Percentiles rank a stretch among this genome's conserved stretches.
These are phyloP conservation scores for Ophthalmolycus amberensis DNA, from an alignment of 2,113 vertebrate species.

Conservation along the genomic window DNA sequence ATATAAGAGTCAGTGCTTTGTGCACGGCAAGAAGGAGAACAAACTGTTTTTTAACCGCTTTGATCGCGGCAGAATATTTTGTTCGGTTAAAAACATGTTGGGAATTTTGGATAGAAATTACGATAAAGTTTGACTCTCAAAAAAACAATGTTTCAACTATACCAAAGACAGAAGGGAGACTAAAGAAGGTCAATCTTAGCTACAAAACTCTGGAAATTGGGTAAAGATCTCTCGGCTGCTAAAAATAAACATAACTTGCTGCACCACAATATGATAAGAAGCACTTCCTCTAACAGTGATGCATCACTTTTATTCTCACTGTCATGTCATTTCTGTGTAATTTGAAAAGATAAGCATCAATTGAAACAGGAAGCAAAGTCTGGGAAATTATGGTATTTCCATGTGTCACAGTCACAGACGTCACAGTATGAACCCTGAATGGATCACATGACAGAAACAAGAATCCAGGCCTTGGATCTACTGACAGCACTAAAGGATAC, in stretches of 20 bases:
- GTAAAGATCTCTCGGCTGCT: neutral
- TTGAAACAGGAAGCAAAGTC: neutral
- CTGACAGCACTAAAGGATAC: neutral
- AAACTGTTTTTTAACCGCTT: neutral
- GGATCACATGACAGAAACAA: neutral
- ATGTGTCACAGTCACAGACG: neutral
- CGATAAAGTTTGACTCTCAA: neutral
- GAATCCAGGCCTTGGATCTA: neutral
- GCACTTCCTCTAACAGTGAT: constrained; percentile 18
- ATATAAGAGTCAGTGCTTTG: neutral
- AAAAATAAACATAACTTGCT: neutral
- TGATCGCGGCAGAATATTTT: neutral
- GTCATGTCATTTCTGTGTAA: neutral
- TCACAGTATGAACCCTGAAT: neutral
- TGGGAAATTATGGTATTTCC: neutral
- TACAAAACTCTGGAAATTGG: neutral
- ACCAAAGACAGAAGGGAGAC: neutral
- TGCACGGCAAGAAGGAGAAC: neutral
- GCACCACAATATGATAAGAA: neutral
- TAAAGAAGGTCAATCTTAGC: neutral
- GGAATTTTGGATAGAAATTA: neutral
- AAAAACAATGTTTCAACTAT: neutral
- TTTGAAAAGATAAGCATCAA: neutral
- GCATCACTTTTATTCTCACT: neutral
- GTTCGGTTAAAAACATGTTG: neutral